Conservation (phyloP, 1,140 invertebrate genomes). For the Notospermus geniculatus region DNA sequence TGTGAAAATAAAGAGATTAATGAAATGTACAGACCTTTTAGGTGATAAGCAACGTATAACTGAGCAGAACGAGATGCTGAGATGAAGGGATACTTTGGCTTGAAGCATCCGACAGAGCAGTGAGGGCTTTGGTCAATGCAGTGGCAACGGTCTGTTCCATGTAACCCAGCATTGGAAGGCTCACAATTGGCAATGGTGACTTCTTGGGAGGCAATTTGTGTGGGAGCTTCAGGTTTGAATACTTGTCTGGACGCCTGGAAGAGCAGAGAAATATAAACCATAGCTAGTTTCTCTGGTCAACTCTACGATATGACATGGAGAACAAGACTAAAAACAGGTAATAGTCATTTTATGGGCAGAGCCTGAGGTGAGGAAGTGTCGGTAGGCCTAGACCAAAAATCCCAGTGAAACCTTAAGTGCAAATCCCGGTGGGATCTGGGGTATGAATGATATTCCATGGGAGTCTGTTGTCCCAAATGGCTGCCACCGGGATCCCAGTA, state of each 20-base stretch:
- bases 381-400: too few species aligned
- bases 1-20: too few species aligned
- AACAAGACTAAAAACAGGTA: neutral
- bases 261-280: slow-evolving; percentile 8
- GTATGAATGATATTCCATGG: too few species aligned
- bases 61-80: slow-evolving; percentile 49
- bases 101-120: slow-evolving; percentile 51
- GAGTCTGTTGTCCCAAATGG: too few species aligned
- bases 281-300: neutral
- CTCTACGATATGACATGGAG: neutral
- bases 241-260: slow-evolving; percentile 50
- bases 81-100: slow-evolving; percentile 58
- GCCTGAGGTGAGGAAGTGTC: too few species aligned
- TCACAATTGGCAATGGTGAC: slow-evolving; percentile 36
- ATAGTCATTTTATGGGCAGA: too few species aligned
- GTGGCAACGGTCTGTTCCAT: slow-evolving; percentile 55
- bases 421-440: too few species aligned
- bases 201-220: slow-evolving; percentile 55
- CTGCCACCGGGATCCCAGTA: too few species aligned
- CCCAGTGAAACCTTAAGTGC: too few species aligned
- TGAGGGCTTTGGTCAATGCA: slow-evolving; percentile 50
- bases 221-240: slow-evolving; percentile 48
- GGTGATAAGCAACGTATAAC: slow-evolving; percentile 55
- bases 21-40: slow-evolving; percentile 48
- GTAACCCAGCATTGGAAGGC: slow-evolving; percentile 55